A percentile compares a stretch with the other conserved stretches of the same genome.
phyloP scores from a whole-genome alignment of 2,797 vertebrate species.

The Chromis chromis region DNA sequence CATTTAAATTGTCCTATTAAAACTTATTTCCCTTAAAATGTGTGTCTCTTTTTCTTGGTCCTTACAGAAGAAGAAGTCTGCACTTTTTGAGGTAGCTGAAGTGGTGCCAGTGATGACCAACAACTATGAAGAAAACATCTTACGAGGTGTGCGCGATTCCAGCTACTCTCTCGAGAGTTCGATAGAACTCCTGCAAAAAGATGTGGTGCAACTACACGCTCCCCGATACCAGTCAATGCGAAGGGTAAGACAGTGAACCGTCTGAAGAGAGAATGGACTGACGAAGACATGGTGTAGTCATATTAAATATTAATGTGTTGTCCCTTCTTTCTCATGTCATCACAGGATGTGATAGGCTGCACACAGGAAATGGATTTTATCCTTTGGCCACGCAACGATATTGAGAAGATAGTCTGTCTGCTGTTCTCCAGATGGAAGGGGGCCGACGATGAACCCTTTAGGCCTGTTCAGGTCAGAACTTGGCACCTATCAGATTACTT shows the following conservation, averaged over 20 bases:
- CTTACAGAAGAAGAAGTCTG: slow-evolving; percentile 96
- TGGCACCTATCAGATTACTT: neutral
- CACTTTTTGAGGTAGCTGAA: slow-evolving; percentile 99
- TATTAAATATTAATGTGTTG: neutral
- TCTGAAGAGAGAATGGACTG: neutral
- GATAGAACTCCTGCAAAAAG: slow-evolving; percentile 98
- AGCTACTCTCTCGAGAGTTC: slow-evolving; percentile 99
- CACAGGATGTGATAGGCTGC: slow-evolving; percentile 93
- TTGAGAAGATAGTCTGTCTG: slow-evolving; percentile 99
- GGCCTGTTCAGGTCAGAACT: slow-evolving; percentile 96
- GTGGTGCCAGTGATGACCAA: slow-evolving; percentile 99
- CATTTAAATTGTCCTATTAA: neutral
- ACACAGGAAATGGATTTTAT: slow-evolving; percentile 99
- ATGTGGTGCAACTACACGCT: slow-evolving; percentile 98
- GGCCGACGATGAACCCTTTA: slow-evolving; percentile 96
- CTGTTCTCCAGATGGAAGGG: slow-evolving; percentile 99
- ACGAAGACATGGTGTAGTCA: neutral
- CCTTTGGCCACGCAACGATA: slow-evolving; percentile 99
- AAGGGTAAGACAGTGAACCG: slow-evolving; percentile 86
- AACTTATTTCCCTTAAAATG: neutral
- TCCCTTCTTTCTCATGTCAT: neutral
- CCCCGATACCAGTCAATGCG: slow-evolving; percentile 99
- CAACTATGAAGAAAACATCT: slow-evolving; percentile 99
- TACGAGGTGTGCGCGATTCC: slow-evolving; percentile 97
- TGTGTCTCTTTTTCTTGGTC: slow-evolving; percentile 1